Base-by-base conservation (phyloP, 2,888 invertebrate genomes). In the Watsonalla cultraria region DNA sequence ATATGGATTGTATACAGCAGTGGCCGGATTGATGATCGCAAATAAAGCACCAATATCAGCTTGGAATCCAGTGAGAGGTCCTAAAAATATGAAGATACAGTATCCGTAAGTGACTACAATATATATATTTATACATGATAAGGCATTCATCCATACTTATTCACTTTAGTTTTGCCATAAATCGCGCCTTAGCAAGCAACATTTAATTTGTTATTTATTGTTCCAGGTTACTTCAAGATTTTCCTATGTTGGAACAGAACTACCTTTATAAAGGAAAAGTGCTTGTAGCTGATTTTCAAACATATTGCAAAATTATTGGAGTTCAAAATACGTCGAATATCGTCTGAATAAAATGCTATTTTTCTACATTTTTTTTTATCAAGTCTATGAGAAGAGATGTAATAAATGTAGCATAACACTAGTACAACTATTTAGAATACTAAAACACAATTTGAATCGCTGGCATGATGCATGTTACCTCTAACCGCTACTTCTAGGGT, bases 11-110 rank as follows among this genome's bases (percentile, higher is more conserved):
- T 95, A 93, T 75, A 85, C 92, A 24, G 91, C 92, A 15, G 91
- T 95, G 14, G 91, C 95, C 51, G 94, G 95, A 33, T 78, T 95
- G 33, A 96, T 96, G 96, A 82, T 94, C 6, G 82, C 92, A 24
- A 96, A 96, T 80, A 87, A 91, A 72, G 89, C 92, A 33, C 94
- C 94, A 13, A 90, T 94, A 1, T 92, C 92, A 11, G 94, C 93
- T 39, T 96, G 96, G 95, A 94, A 94, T 82, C 95, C 95, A 53
- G 93, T 96, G 0, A 92, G 92, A 65, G 94, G 93, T 2, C 90
- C 91, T 14, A 91, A 90, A 64, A 85, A 81, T 62, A 84, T 82
- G 82, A 87, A 69, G 62, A 70, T 88, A 52, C 73, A 80, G 61
- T 91, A 89, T 68, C 91, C 88, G 91, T 91, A 68, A 77, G 90